phyloP scores from a whole-genome alignment of 2,797 vertebrate genomes.

The Macroramphosus scolopax region DNA sequence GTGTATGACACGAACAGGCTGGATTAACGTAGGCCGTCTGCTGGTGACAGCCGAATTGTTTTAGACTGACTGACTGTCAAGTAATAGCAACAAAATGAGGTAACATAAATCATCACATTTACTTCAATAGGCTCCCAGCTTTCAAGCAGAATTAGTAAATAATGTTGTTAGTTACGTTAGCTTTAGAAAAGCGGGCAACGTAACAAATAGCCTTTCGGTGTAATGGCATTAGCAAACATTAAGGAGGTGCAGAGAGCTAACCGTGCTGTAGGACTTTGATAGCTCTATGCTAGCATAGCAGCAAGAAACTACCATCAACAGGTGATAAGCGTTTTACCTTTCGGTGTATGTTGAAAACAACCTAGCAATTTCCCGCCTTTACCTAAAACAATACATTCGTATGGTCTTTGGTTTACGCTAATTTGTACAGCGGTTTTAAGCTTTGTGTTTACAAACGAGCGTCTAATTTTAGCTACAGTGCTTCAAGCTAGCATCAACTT shows the following conservation, averaged over 20 bases:
- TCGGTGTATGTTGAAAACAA: neutral
- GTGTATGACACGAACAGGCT: conserved; percentile 14
- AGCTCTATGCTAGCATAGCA: conserved; percentile 28
- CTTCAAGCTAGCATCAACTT: conserved; percentile 34
- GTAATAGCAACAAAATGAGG: neutral
- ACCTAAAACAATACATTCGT: neutral
- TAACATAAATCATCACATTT: neutral
- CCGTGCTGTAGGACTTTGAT: neutral
- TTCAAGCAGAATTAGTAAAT: neutral
- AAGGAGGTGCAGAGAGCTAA: conserved; percentile 8
- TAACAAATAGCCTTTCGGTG: neutral
- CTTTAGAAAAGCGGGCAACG: neutral
- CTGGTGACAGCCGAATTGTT: conserved; percentile 43
- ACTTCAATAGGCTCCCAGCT: neutral
- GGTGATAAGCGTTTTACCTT: conserved; percentile 13
- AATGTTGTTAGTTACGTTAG: neutral
- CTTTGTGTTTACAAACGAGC: neutral
- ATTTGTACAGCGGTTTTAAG: neutral
- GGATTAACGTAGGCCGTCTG: conserved; percentile 53
- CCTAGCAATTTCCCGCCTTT: neutral
- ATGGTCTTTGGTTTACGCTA: neutral
- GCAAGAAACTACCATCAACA: conserved; percentile 36
- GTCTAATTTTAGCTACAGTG: conserved; percentile 29
- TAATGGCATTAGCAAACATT: neutral
- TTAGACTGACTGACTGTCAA: neutral